Percentiles rank a stretch among this genome's conserved stretches.
Evolutionary conservation across 2,113 vertebrate genomes (phyloP).

Genomic region (Aptenodytes patagonicus): DNA sequence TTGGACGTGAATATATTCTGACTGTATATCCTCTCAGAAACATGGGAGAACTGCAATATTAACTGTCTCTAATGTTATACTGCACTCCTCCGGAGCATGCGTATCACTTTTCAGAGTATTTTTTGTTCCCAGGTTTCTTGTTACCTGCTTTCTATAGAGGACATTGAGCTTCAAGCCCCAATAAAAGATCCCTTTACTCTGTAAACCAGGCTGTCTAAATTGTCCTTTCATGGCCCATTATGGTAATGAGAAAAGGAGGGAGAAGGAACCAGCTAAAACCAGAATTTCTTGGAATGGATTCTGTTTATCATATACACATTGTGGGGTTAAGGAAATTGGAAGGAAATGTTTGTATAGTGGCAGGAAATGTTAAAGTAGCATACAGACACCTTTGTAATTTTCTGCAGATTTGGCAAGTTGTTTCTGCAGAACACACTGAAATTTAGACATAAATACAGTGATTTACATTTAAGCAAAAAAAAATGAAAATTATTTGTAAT

Average conservation of each 20-base stretch:
- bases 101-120: neutral
- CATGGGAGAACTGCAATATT: neutral
- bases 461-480: neutral
- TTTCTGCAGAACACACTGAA: neutral
- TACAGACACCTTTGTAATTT: neutral
- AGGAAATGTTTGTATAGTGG: neutral
- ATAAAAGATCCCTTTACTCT: neutral
- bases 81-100: neutral
- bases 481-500: neutral
- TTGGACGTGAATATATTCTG: neutral
- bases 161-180: neutral
- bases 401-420: neutral
- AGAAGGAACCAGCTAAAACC: neutral
- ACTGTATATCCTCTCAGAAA: neutral
- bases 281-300: neutral
- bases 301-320: neutral
- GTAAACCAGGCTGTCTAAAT: neutral
- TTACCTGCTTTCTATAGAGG: neutral
- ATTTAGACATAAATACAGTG: neutral
- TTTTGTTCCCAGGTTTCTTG: slow-evolving; percentile 7
- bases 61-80: neutral
- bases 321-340: neutral
- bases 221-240: neutral
- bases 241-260: neutral
- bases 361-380: neutral